Conservation (phyloP, 2,888 invertebrate genomes). For the Mallateleia sp. region DNA sequence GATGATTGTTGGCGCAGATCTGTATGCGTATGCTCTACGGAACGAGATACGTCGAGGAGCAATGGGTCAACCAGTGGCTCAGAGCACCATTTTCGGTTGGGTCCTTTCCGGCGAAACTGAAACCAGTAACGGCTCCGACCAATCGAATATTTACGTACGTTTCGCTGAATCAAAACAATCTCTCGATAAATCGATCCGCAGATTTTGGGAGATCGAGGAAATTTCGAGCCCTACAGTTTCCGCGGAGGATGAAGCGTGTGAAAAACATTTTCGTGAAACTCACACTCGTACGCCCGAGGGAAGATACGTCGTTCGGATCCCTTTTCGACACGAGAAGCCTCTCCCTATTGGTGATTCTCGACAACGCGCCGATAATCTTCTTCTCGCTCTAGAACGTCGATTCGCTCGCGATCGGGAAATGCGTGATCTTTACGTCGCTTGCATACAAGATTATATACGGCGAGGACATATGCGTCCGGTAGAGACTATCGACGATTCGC, state of each 20-base stretch:
- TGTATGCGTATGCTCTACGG: background rate
- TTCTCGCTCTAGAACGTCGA: background rate
- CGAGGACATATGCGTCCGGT: background rate
- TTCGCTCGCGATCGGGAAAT: background rate
- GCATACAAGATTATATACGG: background rate
- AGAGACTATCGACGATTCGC: background rate
- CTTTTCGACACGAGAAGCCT: background rate
- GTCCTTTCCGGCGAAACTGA: background rate
- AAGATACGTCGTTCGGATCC: background rate
- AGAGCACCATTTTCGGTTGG: too few species aligned
- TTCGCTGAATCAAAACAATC: too few species aligned
- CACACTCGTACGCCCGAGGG: background rate
- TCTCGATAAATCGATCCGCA: background rate
- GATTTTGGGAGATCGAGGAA: conserved; percentile 18
- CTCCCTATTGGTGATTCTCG: background rate
- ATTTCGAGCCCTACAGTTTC: too few species aligned
- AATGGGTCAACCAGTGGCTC: background rate
- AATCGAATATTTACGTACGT: background rate
- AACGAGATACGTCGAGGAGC: background rate
- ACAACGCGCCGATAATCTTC: background rate
- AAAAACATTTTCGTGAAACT: background rate
- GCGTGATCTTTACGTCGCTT: background rate
- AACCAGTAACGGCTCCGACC: too few species aligned
- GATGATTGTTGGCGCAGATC: background rate
- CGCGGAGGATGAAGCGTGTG: background rate